These are phyloP conservation scores for Staurois parvus DNA, from an alignment of 2,797 vertebrate species.

Conservation along the genomic window DNA sequence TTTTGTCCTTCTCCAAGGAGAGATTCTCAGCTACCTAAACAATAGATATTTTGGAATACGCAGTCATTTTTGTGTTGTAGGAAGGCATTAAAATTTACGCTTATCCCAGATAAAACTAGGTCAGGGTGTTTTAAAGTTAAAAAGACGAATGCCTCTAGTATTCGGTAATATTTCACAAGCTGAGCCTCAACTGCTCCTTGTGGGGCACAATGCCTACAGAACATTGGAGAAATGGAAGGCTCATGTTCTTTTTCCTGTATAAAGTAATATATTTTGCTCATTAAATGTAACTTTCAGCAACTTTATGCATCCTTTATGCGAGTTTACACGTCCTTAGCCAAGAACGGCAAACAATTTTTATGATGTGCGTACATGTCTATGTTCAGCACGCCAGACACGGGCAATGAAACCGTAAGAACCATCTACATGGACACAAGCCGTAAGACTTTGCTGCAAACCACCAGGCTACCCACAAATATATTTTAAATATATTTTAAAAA, in stretches of 20 bases:
- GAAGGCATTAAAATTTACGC: slow-evolving; percentile 36
- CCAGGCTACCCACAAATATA: too few species aligned
- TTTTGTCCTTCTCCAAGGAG: slow-evolving; percentile 58
- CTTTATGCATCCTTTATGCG: neutral
- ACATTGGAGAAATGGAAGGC: slow-evolving; percentile 4
- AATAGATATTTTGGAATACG: slow-evolving; percentile 25
- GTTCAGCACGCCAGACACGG: too few species aligned
- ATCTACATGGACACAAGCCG: too few species aligned
- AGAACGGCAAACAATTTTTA: neutral
- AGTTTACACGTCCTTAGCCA: neutral
- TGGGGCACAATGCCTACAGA: slow-evolving; percentile 1
- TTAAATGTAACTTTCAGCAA: slow-evolving; percentile 20
- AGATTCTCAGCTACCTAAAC: slow-evolving; percentile 19
- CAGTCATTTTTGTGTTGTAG: slow-evolving; percentile 16
- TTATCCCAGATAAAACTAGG: slow-evolving; percentile 33
- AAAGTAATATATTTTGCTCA: neutral
- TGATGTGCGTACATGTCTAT: neutral
- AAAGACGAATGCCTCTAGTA: slow-evolving; percentile 30
- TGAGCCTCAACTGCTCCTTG: slow-evolving; percentile 18
- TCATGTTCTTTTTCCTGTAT: neutral
- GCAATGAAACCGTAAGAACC: too few species aligned
- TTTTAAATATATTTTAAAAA: too few species aligned
- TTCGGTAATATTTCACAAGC: slow-evolving; percentile 40
- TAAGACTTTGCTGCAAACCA: too few species aligned
- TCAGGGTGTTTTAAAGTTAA: slow-evolving; percentile 31